Base-by-base conservation (phyloP, 2,888 invertebrate species). In the Blera fallax region DNA sequence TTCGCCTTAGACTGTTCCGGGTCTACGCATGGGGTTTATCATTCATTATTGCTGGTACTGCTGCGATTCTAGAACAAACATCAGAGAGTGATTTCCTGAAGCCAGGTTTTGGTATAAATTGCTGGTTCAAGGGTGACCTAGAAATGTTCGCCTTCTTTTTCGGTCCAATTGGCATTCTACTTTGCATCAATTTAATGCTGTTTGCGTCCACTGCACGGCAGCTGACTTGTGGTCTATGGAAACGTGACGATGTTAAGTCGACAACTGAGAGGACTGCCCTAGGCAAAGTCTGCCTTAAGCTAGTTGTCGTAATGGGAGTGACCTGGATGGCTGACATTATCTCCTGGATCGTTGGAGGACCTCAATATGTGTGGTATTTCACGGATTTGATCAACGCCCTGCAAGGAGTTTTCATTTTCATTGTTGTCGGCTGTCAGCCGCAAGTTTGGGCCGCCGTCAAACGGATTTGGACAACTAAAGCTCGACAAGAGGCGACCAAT, bases 11-110 rank as follows among this genome's bases (percentile, higher is more conserved):
- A 74, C 93, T 96, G 88, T 97, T 97, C 93, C 95, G 95, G 89
- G 94, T 95, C 89, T 97, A 97, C 93, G 97, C 97, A 87, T 97
- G 97, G 96, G 97, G 97, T 88, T 95, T 96, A 64, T 96, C 97
- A 62, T 93, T 97, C 87, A 89, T 96, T 88, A 95, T 97, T 89
- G 95, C 96, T 69, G 94, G 95, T 77, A 93, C 95, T 70, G 97
- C 96, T 6, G 95, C 95, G 60, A 93, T 95, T 89, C 93, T 97
- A 87, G 96, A 97, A 93, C 93, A 94, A 89, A 93, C 95, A 90
- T 94, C 94, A 91, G 94, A 94, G 89, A 90, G 93, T 89, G 11
- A 81, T 78, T 93, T 96, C 89, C 93, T 97, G 88, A 94, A 96
- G 84, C 97, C 97, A 32, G 94, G 95, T 84, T 97, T 97, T 92